These are phyloP conservation scores for Helostoma temminkii DNA, from an alignment of 2,797 vertebrate species.

Conservation along the genomic window DNA sequence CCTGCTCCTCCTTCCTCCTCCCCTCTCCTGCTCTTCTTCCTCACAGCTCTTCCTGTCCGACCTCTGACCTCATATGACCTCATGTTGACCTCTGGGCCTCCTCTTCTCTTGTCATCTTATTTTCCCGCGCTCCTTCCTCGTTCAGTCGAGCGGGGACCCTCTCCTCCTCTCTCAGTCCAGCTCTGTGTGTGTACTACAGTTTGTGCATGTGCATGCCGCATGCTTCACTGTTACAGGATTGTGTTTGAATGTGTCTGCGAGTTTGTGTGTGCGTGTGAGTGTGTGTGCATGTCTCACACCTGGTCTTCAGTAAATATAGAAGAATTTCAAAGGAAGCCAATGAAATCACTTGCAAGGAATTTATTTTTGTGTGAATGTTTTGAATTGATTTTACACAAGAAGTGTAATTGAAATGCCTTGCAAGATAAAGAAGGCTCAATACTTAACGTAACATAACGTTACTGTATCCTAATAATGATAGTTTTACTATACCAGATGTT, in stretches of 20 bases:
- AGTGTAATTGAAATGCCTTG: conserved; percentile 13
- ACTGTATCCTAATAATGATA: too few species aligned
- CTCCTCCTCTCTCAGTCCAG: conserved; percentile 81
- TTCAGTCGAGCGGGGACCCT: conserved; percentile 73
- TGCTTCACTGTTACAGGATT: conserved; percentile 59
- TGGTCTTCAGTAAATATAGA: conserved; percentile 9
- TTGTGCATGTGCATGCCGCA: conserved; percentile 78
- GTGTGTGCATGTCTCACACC: conserved; percentile 33
- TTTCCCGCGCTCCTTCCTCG: conserved; percentile 75
- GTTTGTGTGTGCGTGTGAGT: conserved; percentile 16
- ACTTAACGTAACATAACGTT: not conserved
- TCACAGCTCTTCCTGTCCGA: conserved; percentile 87
- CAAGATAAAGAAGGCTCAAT: conserved; percentile 10
- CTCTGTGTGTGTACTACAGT: conserved; percentile 78
- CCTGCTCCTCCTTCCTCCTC: conserved; percentile 57
- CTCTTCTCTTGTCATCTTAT: conserved; percentile 85
- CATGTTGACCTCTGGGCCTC: conserved; percentile 88
- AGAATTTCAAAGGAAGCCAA: conserved; percentile 11
- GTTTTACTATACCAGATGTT: too few species aligned
- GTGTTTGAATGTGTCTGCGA: conserved; percentile 25
- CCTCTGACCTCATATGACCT: conserved; percentile 91
- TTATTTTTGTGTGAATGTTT: conserved; percentile 13
- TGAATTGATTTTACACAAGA: not conserved
- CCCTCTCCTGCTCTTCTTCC: conserved; percentile 81
- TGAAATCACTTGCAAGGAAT: conserved; percentile 17